Conservation (phyloP, 2,113 vertebrate genomes). For the Rhinogobius similis region DNA sequence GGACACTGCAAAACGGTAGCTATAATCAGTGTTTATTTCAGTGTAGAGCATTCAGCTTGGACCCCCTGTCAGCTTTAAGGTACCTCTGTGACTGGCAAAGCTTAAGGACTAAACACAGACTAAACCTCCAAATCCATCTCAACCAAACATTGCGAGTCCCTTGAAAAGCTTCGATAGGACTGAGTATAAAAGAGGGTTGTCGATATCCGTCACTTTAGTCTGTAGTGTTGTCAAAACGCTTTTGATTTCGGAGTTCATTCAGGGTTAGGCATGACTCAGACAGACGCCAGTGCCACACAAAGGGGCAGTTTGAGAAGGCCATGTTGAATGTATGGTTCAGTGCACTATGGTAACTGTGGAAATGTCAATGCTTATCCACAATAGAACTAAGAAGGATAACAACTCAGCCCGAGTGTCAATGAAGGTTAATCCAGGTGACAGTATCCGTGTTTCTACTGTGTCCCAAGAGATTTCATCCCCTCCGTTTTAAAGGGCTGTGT, state of each 20-base stretch:
- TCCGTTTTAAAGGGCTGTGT: neutral
- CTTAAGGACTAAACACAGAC: slow-evolving; percentile 2
- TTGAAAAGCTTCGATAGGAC: neutral
- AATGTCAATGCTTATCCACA: neutral
- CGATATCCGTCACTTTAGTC: neutral
- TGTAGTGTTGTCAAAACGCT: neutral
- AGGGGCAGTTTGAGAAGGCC: neutral
- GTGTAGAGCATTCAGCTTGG: neutral
- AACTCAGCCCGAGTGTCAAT: neutral
- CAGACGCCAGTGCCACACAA: neutral
- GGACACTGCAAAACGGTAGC: neutral
- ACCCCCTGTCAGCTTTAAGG: slow-evolving; percentile 8
- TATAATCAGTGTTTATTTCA: neutral
- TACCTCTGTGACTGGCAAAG: slow-evolving; percentile 10
- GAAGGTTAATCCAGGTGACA: neutral
- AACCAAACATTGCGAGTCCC: neutral
- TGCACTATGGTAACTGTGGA: neutral
- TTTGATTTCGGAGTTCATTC: neutral
- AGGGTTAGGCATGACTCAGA: slow-evolving; percentile 6
- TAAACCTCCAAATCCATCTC: neutral
- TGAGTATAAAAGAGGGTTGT: neutral
- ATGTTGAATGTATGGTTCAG: neutral
- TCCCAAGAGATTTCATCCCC: neutral
- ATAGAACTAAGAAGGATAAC: too few species aligned
- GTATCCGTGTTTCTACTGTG: neutral